Evolutionary conservation across 2,888 invertebrate genomes (phyloP), one percentile per base, ranked within the genome.

Genomic region (Onchidella celtica): DNA sequence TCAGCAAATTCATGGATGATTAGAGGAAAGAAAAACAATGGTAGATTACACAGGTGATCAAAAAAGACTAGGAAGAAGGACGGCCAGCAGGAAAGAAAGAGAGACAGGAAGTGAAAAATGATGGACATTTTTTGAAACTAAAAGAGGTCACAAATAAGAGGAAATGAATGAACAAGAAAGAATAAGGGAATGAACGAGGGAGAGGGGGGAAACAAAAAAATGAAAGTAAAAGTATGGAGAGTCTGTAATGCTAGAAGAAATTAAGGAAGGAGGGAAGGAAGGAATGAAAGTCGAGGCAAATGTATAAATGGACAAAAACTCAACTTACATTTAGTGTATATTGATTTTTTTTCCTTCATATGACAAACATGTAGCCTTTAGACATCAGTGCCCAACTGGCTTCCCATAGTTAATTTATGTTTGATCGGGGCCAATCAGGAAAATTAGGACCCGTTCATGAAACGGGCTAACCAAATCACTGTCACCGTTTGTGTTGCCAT

Each of bases 401-500:
- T 2, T 57, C 17, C 69, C 78, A 36, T 78, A 78, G 59, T 38
- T 38, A 69, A 69, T 69, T 69, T 38, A 38, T 40, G 55, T 78
- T 69, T 78, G 69, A 78, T 78, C 78, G 69, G 55, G 70, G 78
- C 69, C 78, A 78, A 78, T 78, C 78, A 69, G 59, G 11, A 21
- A 69, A 78, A 78, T 78, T 59, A 69, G 69, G 36, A n/a, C 61
- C 57, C 61, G 69, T 70, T 34, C 78, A 78, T 69, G 69, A 78
- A 68, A 70, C 55, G 59, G 69, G 78, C 69, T 78, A 78, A 78
- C 78, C 69, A 69, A 78, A 78, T 78, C 78, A 78, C 78, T 36
- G 78, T 66, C 78, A 78, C 78, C 69, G 78, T 59, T 69, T 69
- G 69, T 69, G 78, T 69, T 78, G 78, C 78, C 38, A 78, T 78